phyloP scores from a whole-genome alignment of 2,113 vertebrate genomes.

The Peromyscus polionotus region DNA sequence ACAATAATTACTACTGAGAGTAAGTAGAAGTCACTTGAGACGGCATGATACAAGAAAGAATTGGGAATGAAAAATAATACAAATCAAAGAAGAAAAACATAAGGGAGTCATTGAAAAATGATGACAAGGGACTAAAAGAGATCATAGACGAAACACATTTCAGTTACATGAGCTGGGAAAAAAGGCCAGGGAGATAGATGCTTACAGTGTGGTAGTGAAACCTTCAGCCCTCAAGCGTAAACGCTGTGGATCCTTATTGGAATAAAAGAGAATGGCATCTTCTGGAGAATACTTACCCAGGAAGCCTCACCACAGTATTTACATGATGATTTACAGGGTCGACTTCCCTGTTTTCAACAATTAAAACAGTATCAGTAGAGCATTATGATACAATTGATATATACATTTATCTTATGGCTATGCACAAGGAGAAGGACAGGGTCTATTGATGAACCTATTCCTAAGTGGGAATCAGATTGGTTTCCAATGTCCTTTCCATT shows the following conservation, averaged over 20 bases:
- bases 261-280: rapidly evolving
- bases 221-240: neutral
- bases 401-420: neutral
- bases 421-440: neutral
- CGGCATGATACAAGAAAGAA: neutral
- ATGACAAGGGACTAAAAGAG: neutral
- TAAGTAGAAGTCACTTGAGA: neutral
- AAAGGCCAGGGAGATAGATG: neutral
- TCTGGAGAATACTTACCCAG: neutral
- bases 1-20: neutral
- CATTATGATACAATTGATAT: neutral
- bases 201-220: neutral
- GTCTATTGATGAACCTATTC: neutral
- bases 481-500: neutral
- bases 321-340: neutral
- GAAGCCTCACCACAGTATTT: neutral
- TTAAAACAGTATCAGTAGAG: neutral
- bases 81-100: neutral
- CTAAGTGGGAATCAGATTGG: neutral
- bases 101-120: neutral
- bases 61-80: neutral
- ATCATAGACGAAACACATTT: neutral
- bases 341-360: neutral
- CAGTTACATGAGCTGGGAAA: neutral
- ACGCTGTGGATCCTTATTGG: neutral